Base-by-base conservation (phyloP, 2,888 invertebrate genomes). In the Isoperla grammatica region DNA sequence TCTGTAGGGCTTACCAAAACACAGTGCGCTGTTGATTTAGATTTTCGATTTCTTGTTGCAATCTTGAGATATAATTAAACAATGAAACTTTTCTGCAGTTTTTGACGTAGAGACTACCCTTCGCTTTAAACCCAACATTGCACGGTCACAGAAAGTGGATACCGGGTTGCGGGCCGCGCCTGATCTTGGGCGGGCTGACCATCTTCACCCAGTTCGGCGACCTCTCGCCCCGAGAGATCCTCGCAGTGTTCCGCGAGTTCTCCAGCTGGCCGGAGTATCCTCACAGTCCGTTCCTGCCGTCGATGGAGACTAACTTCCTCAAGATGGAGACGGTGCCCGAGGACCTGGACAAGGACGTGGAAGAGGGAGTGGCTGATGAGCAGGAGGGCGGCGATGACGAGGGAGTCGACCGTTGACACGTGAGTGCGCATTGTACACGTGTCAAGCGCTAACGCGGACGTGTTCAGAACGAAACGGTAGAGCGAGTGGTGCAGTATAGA, bases 151-250 rank as follows among this genome's bases (percentile, higher is more conserved):
- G 84, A 67, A 84, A 83, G 71, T 86, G 85, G 83, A 79, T 88
- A 62, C 88, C 90, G 0, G 84, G 83, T 1, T 87, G 86, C 72
- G 90, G 90, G 0, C 77, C 82, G 2, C 78, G 79, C 70, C 72
- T 87, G 1, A 85, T 87, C 55, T 65, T 72, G 29, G 79, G 81
- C 5, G 79, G 85, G 64, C 81, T 86, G 66, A 83, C 81, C 59
- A 86, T 90, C 65, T 88, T 81, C 69, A 88, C 88, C 0, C 78
- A 82, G 71, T 89, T 88, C 70, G 83, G 84, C 0, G 85, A 88
- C 67, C 74, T 90, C 6, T 79, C 71, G 48, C 81, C 87, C 0
- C 68, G 71, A 48, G 81, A 89, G 71, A 79, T 87, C 68, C 68
- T 87, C 12, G 78, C 82, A 9, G 71, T 90, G 1, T 90, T 86